Evolutionary conservation across 1,140 invertebrate species (phyloP).

Genomic region (Caenorhabditis inopinata): DNA sequence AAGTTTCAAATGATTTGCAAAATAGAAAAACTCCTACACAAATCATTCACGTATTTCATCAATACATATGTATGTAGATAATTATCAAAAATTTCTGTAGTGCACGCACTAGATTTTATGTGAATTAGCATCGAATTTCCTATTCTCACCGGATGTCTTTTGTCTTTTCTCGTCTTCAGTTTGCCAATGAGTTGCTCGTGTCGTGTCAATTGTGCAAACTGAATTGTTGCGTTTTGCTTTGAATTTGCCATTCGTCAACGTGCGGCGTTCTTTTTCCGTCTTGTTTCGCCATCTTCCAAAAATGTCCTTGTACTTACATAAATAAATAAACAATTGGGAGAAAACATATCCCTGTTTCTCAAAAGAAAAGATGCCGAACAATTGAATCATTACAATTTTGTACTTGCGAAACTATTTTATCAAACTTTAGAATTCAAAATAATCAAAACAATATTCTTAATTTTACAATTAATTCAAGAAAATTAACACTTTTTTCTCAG

Average conservation of each 20-base stretch:
- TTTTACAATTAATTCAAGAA: no score
- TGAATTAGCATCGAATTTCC: background rate
- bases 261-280: background rate
- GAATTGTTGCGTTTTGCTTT: background rate
- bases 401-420: no score
- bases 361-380: background rate
- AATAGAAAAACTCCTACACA: no score
- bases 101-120: background rate
- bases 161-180: background rate
- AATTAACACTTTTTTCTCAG: no score
- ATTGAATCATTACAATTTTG: no score
- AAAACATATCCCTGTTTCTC: background rate
- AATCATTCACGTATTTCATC: no score
- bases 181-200: background rate
- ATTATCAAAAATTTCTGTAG: background rate
- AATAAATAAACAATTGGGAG: slow-evolving; percentile 25
- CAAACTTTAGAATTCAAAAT: no score
- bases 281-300: no score
- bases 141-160: background rate
- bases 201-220: background rate
- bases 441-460: no score
- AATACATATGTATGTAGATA: no score
- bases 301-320: slow-evolving; percentile 31
- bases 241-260: background rate
- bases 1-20: no score